These are phyloP conservation scores for Drosophila basisetae DNA, from an alignment of 2,888 invertebrate genomes.

Conservation along the genomic window DNA sequence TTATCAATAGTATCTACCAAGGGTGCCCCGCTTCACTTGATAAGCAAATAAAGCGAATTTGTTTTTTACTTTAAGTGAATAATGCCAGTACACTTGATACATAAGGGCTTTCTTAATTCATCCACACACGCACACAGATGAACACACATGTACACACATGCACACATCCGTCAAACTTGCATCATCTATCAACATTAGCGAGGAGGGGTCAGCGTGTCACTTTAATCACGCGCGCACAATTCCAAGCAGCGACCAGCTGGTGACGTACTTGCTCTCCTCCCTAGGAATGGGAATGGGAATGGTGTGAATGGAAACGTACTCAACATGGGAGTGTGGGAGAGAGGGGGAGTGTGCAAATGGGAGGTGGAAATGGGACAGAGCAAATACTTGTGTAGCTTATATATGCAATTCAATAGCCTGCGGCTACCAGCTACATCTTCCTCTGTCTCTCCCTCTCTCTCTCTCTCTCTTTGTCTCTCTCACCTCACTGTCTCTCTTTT, in stretches of 20 bases:
- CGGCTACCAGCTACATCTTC: constrained; percentile 32
- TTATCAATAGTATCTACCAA: constrained; percentile 71
- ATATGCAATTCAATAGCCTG: constrained; percentile 67
- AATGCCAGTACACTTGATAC: constrained; percentile 10
- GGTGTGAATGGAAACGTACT: neutral
- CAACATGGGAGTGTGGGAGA: neutral
- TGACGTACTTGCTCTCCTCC: constrained; percentile 43
- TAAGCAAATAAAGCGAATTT: constrained; percentile 59
- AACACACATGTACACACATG: neutral
- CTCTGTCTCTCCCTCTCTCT: neutral
- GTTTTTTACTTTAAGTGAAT: constrained; percentile 29
- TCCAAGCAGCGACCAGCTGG: constrained; percentile 20
- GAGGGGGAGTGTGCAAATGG: neutral
- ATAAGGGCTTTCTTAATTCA: constrained; percentile 9
- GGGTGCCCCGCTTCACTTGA: constrained; percentile 66
- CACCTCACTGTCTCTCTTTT: constrained; percentile 4
- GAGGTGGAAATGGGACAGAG: constrained; percentile 8
- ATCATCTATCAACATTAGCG: constrained; percentile 42
- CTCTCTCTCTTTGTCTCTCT: constrained; percentile 1
- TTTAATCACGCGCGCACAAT: constrained; percentile 44
- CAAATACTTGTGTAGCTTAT: constrained; percentile 42
- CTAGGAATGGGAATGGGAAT: neutral
- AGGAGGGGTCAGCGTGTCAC: constrained; percentile 13
- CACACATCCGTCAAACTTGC: constrained; percentile 39
- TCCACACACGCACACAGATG: constrained; percentile 16